Base-by-base conservation (phyloP, 2,888 invertebrate species). In the Erebia epiphron region DNA sequence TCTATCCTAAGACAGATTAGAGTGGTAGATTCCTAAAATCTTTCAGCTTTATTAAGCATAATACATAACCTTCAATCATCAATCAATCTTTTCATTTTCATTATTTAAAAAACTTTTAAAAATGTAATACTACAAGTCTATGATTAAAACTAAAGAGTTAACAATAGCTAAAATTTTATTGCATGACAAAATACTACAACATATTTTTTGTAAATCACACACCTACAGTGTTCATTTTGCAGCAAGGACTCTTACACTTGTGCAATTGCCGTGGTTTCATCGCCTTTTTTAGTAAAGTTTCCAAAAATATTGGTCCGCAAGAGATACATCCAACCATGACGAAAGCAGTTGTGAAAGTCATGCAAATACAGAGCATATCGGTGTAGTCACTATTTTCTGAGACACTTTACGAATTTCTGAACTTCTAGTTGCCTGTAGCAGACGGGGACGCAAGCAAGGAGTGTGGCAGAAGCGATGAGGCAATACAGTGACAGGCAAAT, bases 401-500 rank as follows among this genome's bases (percentile, higher is more conserved):
- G 72, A 68, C 91, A 90, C 82, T 84, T 86, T 70, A 87, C 69
- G 26, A 90, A 80, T 71, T 87, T 87, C 73, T 86, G 79, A 62
- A 86, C 70, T 69, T 87, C 83, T 73, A 89, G 82, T 67, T 87
- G 86, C 61, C 84, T 79, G 77, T 83, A 87, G 80, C 90, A 90
- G 73, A 90, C 87, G 2, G 92, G 91, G 1, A 90, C 84, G 77
- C 91, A 91, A 62, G 91, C 89, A 62, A 92, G 81, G 58, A 90
- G 70, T 61, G 91, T 83, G 50, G 90, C 90, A 50, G 91, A 88
- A 1, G 90, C 90, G 68, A 91, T 86, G 75, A 92, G 79, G 71
- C 89, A 88, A 75, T 87, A 90, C 72, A 90, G 73, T 1, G 92
- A 91, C 76, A 91, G 83, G 85, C 91, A 91, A 88, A 91, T 89